Evolutionary conservation across 2,113 vertebrate species (phyloP).

Genomic region (Dromaius novaehollandiae): DNA sequence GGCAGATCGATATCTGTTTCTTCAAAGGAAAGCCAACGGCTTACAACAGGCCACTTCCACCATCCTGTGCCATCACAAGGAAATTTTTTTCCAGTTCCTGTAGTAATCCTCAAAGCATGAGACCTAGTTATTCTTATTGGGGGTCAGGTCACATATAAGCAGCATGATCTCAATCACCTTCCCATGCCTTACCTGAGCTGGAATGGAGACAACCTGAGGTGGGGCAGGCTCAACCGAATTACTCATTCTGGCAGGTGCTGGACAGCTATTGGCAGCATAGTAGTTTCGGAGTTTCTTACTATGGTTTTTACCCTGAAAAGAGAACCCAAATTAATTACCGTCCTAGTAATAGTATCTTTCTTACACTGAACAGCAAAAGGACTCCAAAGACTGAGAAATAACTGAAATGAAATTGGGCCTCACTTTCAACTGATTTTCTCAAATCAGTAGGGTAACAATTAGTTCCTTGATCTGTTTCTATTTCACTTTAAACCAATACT

Average conservation of each 20-base stretch:
- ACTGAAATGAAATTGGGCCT: too few species aligned
- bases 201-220: constrained; percentile 79
- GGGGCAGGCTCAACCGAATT: constrained; percentile 80
- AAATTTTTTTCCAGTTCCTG: background rate
- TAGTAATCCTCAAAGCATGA: background rate
- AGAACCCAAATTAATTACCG: constrained; percentile 30
- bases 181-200: constrained; percentile 83
- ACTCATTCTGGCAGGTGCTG: constrained; percentile 87
- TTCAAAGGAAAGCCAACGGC: constrained; percentile 28
- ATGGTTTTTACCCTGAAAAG: constrained; percentile 95
- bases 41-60: background rate
- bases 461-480: background rate
- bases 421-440: background rate
- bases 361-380: background rate
- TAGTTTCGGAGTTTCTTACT: constrained; percentile 97
- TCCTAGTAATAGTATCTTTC: background rate
- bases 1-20: constrained; percentile 12
- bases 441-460: background rate
- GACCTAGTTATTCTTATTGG: background rate
- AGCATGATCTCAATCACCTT: background rate
- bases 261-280: constrained; percentile 94
- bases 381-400: background rate
- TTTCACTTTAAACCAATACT: background rate
- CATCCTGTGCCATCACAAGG: background rate
- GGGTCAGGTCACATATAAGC: background rate